Conservation (phyloP, 2,113 vertebrate genomes). For the Seriola aureovittata region DNA sequence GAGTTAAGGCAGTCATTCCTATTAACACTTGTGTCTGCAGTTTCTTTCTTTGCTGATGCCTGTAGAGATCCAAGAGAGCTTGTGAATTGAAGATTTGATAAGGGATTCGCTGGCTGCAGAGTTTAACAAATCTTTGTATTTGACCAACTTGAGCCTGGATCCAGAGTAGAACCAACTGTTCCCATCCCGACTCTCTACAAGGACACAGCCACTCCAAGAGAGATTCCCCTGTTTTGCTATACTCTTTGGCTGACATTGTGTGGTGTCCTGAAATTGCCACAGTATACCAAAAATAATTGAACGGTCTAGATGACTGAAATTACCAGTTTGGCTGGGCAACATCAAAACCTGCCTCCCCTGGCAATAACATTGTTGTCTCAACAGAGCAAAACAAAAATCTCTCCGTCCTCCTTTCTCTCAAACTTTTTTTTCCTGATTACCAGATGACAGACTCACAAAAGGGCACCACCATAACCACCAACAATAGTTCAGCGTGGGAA, state of each 20-base stretch:
- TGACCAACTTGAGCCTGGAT: neutral
- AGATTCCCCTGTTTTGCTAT: neutral
- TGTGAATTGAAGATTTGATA: neutral
- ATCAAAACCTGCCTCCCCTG: neutral
- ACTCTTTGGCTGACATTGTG: neutral
- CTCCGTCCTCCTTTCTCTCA: neutral
- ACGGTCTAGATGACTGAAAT: constrained; percentile 4
- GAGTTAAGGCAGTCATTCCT: neutral
- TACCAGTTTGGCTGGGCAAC: neutral
- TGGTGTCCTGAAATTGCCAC: neutral
- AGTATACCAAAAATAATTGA: neutral
- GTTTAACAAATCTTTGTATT: neutral
- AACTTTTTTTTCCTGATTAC: constrained; percentile 17
- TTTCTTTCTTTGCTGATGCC: neutral
- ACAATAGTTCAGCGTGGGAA: constrained; percentile 21
- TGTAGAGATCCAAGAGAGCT: neutral
- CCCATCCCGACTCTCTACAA: neutral
- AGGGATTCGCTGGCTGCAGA: neutral
- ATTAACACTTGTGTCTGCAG: neutral
- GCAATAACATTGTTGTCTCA: neutral
- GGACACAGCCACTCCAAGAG: neutral
- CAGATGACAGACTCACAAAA: constrained; percentile 29
- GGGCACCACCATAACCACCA: constrained; percentile 17
- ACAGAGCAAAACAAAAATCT: neutral
- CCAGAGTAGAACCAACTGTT: neutral